Evolutionary conservation across 2,797 vertebrate species (phyloP), one percentile per base, ranked within the genome.

Genomic region (Poecilia velifera): DNA sequence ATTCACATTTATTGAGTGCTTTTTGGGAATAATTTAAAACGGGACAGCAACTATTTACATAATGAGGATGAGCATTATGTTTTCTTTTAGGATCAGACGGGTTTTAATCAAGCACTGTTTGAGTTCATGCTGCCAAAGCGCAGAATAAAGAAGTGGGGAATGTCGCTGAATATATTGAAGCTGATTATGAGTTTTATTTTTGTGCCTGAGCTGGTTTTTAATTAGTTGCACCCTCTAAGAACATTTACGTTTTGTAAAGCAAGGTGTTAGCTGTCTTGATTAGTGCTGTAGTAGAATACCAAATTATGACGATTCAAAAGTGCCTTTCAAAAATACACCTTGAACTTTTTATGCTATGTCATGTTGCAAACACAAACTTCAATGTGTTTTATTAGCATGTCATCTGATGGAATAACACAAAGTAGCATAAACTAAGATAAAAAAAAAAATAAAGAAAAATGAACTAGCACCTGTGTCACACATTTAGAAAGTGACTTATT

Each of bases 21-120:
- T 36, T 51, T 53, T 59, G 9, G 28, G 22, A 53, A 81, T 78
- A 72, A 51, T 47, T 74, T 49, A n/a, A 2, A 45, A 82, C 39
- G 46, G n/a, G 62, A 51, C 13, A 43, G 49, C 46, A 70, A 28
- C 45, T n/a, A 7, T 68, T 76, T 51, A 62, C 59, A 49, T 47
- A 49, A 49, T 66, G 31, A 49, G 8, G 49, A 36, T 49, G 45
- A 76, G 16, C 74, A 25, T 76, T 76, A 66, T 36, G 31, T 57
- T 78, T 66, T 78, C 28, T 55, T n/a, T 57, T 12, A 72, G 28
- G 70, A 25, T 79, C 41, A 31, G 28, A 71, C 47, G 6, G 1
- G 6, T 70, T 73, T 16, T 41, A 4, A 80, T 78, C 28, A 66
- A 81, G 74, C 31, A 9, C 53, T 76, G 46, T 81, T 76, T 80